Conservation (phyloP, 2,113 vertebrate species). For the Apodemus speciosus region DNA sequence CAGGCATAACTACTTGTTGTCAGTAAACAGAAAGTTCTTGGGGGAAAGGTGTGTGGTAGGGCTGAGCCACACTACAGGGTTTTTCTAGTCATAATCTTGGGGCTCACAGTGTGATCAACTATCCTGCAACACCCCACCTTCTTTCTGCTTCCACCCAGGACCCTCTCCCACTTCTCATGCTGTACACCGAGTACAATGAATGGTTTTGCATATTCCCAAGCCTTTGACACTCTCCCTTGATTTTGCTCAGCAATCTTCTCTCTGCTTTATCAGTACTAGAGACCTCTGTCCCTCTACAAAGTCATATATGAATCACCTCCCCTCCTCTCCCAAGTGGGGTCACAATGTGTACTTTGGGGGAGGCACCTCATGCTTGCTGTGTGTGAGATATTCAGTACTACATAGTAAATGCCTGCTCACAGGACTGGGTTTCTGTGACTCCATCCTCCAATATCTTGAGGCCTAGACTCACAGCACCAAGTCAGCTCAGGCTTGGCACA, state of each 20-base stretch:
- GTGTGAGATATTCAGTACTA: background rate
- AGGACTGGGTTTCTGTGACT: background rate
- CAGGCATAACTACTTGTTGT: no score
- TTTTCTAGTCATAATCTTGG: no score
- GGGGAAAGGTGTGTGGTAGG: no score
- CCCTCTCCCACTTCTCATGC: background rate
- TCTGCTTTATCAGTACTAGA: background rate
- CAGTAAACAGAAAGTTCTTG: no score
- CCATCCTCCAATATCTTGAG: background rate
- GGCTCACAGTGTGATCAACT: no score
- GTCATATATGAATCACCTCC: background rate
- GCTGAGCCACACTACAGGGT: no score
- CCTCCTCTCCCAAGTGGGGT: background rate
- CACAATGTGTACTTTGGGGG: background rate
- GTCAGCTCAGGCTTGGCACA: background rate
- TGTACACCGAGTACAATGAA: background rate
- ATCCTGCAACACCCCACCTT: background rate
- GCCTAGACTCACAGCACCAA: background rate
- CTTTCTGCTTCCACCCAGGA: background rate
- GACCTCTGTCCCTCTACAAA: no score
- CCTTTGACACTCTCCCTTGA: accelerated
- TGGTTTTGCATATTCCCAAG: background rate
- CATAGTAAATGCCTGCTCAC: background rate
- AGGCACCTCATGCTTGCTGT: background rate
- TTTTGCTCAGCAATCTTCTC: background rate